Conservation (phyloP, 2,888 invertebrate genomes). For the Ichneumon xanthorius region DNA sequence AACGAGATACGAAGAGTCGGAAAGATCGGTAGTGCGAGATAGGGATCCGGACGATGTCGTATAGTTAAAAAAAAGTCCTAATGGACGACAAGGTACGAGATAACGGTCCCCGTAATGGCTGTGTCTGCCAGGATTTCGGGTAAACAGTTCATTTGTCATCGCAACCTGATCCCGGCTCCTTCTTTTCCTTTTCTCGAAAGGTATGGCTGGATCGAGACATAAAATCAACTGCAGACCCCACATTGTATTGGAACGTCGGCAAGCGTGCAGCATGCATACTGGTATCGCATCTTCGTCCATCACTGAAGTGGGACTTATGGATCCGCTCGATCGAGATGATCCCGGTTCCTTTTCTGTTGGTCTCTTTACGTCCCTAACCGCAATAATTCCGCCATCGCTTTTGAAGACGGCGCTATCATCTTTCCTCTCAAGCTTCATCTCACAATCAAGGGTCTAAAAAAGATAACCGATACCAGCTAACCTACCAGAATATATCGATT, state of each 20-base stretch:
- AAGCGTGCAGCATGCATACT: neutral
- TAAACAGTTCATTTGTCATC: conserved; percentile 82
- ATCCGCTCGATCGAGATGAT: conserved; percentile 33
- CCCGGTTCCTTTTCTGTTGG: conserved; percentile 9
- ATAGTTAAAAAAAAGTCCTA: conserved; percentile 74
- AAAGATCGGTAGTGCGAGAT: conserved; percentile 73
- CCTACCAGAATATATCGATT: conserved; percentile 10
- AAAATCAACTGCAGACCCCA: conserved; percentile 2
- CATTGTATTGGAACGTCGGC: neutral
- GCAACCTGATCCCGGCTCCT: conserved; percentile 39
- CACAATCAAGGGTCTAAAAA: conserved; percentile 1
- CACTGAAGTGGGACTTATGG: neutral
- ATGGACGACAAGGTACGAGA: conserved; percentile 76
- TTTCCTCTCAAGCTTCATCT: neutral
- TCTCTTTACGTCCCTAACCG: neutral
- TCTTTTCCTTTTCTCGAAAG: conserved; percentile 22
- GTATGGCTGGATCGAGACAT: neutral
- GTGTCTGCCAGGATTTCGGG: conserved; percentile 72
- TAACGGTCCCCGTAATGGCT: conserved; percentile 75
- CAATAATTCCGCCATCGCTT: neutral
- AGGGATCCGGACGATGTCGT: conserved; percentile 71
- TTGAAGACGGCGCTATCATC: neutral
- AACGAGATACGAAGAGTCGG: conserved; percentile 61
- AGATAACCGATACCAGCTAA: too few relatives aligned
- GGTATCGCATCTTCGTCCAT: conserved; percentile 5